Percentiles rank a stretch among this genome's conserved stretches.
Conservation (phyloP, 2,797 vertebrate species). For the Channallabes apus region DNA sequence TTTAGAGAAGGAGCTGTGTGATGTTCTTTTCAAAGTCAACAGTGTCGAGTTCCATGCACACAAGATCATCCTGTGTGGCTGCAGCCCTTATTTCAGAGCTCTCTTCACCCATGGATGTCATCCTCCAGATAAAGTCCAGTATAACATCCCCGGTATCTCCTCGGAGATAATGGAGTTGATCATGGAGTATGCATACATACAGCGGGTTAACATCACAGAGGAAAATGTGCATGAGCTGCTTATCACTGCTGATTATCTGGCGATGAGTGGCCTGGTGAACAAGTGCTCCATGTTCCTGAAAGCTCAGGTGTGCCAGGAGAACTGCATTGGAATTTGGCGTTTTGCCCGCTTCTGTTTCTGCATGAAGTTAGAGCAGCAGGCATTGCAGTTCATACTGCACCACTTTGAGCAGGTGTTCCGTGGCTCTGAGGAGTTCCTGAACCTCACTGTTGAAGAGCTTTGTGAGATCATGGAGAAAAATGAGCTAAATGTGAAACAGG, state of each 20-base stretch:
- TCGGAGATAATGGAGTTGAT: not conserved
- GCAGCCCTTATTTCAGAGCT: constrained; percentile 55
- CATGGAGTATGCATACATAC: not conserved
- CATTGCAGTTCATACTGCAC: constrained; percentile 71
- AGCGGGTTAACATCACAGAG: constrained; percentile 65
- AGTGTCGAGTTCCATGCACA: constrained; percentile 57
- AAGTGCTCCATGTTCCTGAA: constrained; percentile 60
- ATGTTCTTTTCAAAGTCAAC: constrained; percentile 57
- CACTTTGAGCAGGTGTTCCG: constrained; percentile 77
- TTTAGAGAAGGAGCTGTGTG: constrained; percentile 50
- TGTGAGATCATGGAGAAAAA: constrained; percentile 75
- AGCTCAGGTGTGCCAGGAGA: constrained; percentile 70
- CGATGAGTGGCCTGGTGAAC: constrained; percentile 66
- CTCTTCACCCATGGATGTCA: constrained; percentile 70
- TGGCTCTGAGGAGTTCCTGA: constrained; percentile 68
- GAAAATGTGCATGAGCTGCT: constrained; percentile 73
- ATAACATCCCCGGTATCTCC: constrained; percentile 66
- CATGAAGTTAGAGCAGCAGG: constrained; percentile 64
- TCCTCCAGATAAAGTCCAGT: constrained; percentile 63
- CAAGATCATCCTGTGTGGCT: constrained; percentile 60
- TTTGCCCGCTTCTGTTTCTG: constrained; percentile 66
- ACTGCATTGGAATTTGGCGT: constrained; percentile 79
- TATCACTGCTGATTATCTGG: constrained; percentile 74
- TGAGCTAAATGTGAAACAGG: constrained; percentile 73
- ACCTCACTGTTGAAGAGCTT: constrained; percentile 57